Conservation (phyloP, 1,140 invertebrate genomes). For the Meloidogyne exigua region DNA sequence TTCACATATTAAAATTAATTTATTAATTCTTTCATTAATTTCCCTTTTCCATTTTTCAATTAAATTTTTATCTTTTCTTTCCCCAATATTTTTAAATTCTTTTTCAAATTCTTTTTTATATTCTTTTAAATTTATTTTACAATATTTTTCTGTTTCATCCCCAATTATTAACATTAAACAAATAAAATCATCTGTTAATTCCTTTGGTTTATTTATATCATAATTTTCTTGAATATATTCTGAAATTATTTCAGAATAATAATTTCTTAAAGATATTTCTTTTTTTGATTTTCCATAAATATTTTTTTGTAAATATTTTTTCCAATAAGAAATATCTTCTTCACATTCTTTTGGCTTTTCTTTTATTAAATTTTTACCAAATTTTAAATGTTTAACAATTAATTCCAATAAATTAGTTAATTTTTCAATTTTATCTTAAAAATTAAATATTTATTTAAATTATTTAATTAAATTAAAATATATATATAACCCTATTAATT, state of each 20-base stretch:
- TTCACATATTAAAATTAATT: not conserved
- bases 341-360: not conserved
- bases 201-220: not conserved
- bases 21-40: not conserved
- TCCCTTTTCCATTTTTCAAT: not conserved
- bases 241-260: not conserved
- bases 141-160: not conserved
- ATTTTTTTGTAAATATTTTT: not conserved
- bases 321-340: not conserved
- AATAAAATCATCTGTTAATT: not conserved
- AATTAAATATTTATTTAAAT: too few relatives aligned
- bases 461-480: too few relatives aligned
- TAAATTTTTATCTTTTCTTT: slow-evolving; percentile 1
- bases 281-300: not conserved
- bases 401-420: not conserved
- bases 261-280: not conserved
- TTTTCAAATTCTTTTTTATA: not conserved
- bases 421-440: slow-evolving; percentile 1
- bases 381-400: slow-evolving; percentile 1
- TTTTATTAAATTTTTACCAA: not conserved
- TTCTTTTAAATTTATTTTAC: not conserved
- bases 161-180: slow-evolving; percentile 2
- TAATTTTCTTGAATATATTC: slow-evolving; percentile 1
- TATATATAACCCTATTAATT: too few relatives aligned
- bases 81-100: not conserved